phyloP scores from a whole-genome alignment of 2,888 invertebrate genomes.

The Dicycla oo region DNA sequence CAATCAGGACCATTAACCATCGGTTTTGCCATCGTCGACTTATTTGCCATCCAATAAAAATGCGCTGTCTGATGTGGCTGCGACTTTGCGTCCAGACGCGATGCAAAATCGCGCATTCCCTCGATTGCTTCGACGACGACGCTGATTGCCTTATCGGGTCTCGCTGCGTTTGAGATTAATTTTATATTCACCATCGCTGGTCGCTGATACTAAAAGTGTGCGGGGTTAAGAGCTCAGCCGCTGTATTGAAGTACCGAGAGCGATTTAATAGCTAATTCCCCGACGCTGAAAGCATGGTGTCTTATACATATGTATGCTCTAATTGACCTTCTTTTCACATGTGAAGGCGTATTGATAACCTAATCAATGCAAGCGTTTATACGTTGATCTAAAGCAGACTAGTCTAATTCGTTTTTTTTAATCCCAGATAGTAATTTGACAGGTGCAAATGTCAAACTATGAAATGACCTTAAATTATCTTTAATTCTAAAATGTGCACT shows the following conservation, averaged over 20 bases:
- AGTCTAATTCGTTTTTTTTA: no score
- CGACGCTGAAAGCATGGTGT: background rate
- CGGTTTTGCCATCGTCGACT: background rate
- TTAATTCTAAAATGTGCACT: no score
- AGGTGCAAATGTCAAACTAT: no score
- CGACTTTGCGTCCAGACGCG: background rate
- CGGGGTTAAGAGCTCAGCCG: background rate
- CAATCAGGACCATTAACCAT: background rate
- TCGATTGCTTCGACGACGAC: background rate
- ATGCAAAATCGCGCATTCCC: no score
- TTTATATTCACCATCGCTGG: background rate
- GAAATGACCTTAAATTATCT: no score
- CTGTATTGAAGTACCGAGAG: no score
- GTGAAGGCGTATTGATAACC: background rate
- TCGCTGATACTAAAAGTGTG: background rate
- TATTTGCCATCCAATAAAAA: background rate
- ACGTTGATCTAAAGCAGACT: background rate
- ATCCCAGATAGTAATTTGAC: no score
- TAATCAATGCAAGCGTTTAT: background rate
- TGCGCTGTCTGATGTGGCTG: background rate
- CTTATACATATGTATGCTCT: background rate
- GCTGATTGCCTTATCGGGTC: background rate
- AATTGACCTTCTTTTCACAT: background rate
- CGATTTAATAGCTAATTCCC: background rate
- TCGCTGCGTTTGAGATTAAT: background rate